Conservation (phyloP, 2,888 invertebrate species). For the Cheilosia impressa region DNA sequence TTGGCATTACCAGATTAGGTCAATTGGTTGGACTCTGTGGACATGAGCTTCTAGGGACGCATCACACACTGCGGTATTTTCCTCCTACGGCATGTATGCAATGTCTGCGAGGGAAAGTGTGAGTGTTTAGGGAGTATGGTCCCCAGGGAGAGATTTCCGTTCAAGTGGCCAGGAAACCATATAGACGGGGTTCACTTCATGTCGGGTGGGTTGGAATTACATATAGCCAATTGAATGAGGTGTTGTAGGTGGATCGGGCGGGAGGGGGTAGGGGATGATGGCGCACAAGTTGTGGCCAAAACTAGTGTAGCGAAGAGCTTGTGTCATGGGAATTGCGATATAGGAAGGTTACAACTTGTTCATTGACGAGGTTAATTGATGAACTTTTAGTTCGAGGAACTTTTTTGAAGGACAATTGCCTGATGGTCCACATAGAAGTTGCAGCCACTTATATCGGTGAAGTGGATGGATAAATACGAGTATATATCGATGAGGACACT, state of each 20-base stretch:
- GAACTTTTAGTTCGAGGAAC: slow-evolving; percentile 67
- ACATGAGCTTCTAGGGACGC: slow-evolving; percentile 58
- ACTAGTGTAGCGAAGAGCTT: slow-evolving; percentile 41
- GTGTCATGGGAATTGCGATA: slow-evolving; percentile 42
- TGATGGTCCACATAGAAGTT: slow-evolving; percentile 30
- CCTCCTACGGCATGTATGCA: slow-evolving; percentile 22
- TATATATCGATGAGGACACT: background rate
- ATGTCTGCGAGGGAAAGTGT: slow-evolving; percentile 54
- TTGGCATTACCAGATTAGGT: slow-evolving; percentile 73
- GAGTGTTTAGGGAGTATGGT: background rate
- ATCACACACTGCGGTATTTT: slow-evolving; percentile 37
- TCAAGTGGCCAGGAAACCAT: slow-evolving; percentile 54
- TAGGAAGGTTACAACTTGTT: slow-evolving; percentile 64
- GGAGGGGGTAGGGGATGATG: slow-evolving; percentile 7
- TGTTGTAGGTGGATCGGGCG: slow-evolving; percentile 35
- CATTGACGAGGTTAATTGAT: slow-evolving; percentile 73
- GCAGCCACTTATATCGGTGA: slow-evolving; percentile 21
- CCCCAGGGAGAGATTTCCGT: slow-evolving; percentile 61
- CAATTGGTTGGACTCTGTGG: slow-evolving; percentile 74
- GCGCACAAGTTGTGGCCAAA: slow-evolving; percentile 52
- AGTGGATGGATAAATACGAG: background rate
- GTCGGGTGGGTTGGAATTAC: slow-evolving; percentile 51
- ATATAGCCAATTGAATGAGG: slow-evolving; percentile 73
- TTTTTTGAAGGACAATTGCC: slow-evolving; percentile 62
- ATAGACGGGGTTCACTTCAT: slow-evolving; percentile 24